These are phyloP conservation scores for Drosophila acutilabella DNA, from an alignment of 2,888 invertebrate genomes.

Conservation along the genomic window DNA sequence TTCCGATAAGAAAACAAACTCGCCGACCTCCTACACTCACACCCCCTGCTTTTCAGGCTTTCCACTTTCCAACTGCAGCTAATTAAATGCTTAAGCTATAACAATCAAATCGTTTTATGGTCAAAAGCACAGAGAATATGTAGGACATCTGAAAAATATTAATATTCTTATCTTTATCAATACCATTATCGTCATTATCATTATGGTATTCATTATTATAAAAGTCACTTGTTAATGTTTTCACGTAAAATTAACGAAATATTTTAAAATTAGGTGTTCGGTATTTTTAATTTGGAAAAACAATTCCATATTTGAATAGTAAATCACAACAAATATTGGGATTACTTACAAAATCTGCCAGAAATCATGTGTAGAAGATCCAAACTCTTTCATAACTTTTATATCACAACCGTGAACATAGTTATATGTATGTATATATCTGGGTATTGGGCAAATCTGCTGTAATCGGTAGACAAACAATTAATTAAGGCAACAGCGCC, in stretches of 20 bases:
- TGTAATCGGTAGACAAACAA: slow-evolving; percentile 72
- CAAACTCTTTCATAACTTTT: no score
- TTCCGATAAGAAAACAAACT: slow-evolving; percentile 59
- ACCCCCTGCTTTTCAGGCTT: background rate
- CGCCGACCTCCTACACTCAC: background rate
- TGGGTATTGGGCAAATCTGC: slow-evolving; percentile 25
- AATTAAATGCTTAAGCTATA: slow-evolving; percentile 40
- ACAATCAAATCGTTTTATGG: slow-evolving; percentile 33
- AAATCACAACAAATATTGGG: no score
- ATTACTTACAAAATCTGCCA: no score
- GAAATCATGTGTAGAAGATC: no score
- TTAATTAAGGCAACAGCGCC: slow-evolving; percentile 65
- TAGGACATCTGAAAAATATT: slow-evolving; percentile 20
- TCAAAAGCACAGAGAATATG: slow-evolving; percentile 14
- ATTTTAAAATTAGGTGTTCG: background rate
- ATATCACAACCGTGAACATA: background rate
- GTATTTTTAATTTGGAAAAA: no score
- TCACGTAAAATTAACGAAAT: background rate
- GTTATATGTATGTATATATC: background rate
- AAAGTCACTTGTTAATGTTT: slow-evolving; percentile 4
- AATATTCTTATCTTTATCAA: slow-evolving; percentile 37
- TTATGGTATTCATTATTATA: slow-evolving; percentile 1
- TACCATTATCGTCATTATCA: slow-evolving; percentile 19
- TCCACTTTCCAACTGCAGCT: slow-evolving; percentile 7
- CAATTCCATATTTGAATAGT: no score